These are phyloP conservation scores for Saxidomus purpurata DNA, from an alignment of 1,140 invertebrate genomes.

Conservation along the genomic window DNA sequence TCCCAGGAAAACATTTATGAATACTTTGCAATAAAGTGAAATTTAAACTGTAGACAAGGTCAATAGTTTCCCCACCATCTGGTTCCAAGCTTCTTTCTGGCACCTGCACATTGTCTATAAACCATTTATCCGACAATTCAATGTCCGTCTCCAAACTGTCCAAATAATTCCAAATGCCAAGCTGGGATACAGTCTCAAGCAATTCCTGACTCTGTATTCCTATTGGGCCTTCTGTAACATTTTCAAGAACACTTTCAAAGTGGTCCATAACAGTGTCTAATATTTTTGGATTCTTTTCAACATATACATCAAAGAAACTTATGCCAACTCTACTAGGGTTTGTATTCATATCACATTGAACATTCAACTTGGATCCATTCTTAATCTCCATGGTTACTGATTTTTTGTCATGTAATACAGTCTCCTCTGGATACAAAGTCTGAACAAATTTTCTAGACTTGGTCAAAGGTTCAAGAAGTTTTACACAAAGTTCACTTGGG, in stretches of 20 bases:
- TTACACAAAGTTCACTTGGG: neutral
- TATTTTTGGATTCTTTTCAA: slow-evolving; percentile 8
- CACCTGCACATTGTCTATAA: slow-evolving; percentile 36
- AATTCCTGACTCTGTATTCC: neutral
- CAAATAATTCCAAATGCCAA: neutral
- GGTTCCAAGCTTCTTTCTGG: neutral
- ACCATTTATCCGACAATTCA: slow-evolving; percentile 14
- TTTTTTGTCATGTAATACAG: neutral
- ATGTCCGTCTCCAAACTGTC: neutral
- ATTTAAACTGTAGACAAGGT: neutral
- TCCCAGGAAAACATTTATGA: neutral
- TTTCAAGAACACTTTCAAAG: slow-evolving; percentile 26
- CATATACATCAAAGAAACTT: slow-evolving; percentile 8
- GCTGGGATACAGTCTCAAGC: neutral
- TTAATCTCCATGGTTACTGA: neutral
- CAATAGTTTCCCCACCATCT: neutral
- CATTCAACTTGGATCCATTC: neutral
- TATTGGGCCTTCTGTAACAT: neutral
- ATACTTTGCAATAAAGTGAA: neutral
- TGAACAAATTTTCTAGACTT: neutral
- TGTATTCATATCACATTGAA: neutral
- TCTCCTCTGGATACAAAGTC: slow-evolving; percentile 9
- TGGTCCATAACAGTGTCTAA: neutral
- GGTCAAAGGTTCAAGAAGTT: slow-evolving; percentile 23
- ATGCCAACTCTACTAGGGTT: neutral